Percentiles rank a stretch among this genome's conserved stretches.
Conservation (phyloP, 2,797 vertebrate species). For the Labroides dimidiatus region DNA sequence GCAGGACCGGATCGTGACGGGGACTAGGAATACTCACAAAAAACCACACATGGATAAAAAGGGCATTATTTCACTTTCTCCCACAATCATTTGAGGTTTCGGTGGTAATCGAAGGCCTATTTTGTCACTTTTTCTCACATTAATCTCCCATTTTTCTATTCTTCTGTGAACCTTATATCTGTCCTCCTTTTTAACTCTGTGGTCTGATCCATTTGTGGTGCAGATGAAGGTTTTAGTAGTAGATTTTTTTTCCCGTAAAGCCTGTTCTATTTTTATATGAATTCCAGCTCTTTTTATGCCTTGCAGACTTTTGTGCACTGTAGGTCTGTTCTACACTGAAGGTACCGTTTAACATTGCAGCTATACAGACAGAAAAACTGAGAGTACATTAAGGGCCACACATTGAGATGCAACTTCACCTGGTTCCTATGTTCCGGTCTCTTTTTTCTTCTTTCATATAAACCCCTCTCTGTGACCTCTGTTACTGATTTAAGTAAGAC, state of each 20-base stretch:
- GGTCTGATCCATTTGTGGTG: conserved; percentile 47
- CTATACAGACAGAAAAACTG: conserved; percentile 12
- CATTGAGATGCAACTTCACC: conserved; percentile 25
- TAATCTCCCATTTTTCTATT: conserved; percentile 25
- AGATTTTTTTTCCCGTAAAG: conserved; percentile 13
- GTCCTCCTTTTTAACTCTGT: conserved; percentile 10
- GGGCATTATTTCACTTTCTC: conserved; percentile 32
- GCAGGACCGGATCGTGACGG: conserved; percentile 26
- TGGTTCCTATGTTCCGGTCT: neutral
- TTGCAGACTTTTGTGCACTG: conserved; percentile 19
- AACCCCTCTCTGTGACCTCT: conserved; percentile 13
- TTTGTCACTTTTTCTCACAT: conserved; percentile 51
- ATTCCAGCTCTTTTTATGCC: conserved; percentile 33
- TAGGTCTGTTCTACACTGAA: conserved; percentile 13
- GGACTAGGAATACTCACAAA: conserved; percentile 25
- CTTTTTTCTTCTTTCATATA: conserved; percentile 6
- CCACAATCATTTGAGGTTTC: conserved; percentile 54
- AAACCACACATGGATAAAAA: conserved; percentile 35
- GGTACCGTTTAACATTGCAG: conserved; percentile 17
- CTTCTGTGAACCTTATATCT: conserved; percentile 2
- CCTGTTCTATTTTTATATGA: conserved; percentile 52
- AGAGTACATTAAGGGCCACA: conserved; percentile 11
- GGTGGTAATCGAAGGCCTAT: conserved; percentile 34
- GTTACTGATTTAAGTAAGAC: conserved; percentile 30
- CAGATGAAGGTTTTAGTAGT: conserved; percentile 45